Evolutionary conservation across 2,113 vertebrate species (phyloP).

Genomic region (Erythrocercus mccallii): DNA sequence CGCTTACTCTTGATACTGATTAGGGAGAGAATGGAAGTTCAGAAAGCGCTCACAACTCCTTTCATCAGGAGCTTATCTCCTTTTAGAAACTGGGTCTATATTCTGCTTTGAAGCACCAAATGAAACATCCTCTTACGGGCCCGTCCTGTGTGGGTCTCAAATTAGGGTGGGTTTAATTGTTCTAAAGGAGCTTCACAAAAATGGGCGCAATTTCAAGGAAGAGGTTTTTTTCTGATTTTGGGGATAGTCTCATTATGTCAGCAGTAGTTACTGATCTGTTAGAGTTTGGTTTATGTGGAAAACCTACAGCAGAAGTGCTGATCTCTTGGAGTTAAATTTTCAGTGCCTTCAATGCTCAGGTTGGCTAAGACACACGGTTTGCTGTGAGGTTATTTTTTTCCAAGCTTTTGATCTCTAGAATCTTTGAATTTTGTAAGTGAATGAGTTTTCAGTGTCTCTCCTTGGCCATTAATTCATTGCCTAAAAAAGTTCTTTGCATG

Average conservation of each 20-base stretch:
- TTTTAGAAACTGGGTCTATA: background rate
- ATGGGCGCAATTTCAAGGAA: background rate
- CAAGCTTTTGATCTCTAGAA: background rate
- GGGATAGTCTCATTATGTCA: background rate
- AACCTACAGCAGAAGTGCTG: background rate
- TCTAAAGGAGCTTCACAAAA: background rate
- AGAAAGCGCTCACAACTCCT: background rate
- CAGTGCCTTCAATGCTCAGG: background rate
- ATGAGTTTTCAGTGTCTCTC: background rate
- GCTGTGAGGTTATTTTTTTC: background rate
- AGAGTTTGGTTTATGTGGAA: background rate
- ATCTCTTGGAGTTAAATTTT: background rate
- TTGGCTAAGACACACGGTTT: accelerated
- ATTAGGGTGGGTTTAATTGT: background rate
- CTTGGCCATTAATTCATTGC: background rate
- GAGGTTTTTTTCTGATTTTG: background rate
- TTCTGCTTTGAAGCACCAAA: background rate
- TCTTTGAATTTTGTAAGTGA: background rate
- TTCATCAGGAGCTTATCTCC: background rate
- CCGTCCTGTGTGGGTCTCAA: background rate
- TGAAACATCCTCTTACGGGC: background rate
- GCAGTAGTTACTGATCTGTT: background rate
- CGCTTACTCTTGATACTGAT: background rate
- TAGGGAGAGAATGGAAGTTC: background rate
- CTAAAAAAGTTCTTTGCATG: background rate